These are phyloP conservation scores for Tetheella fluctuosa DNA, from an alignment of 2,888 invertebrate species.

Conservation along the genomic window DNA sequence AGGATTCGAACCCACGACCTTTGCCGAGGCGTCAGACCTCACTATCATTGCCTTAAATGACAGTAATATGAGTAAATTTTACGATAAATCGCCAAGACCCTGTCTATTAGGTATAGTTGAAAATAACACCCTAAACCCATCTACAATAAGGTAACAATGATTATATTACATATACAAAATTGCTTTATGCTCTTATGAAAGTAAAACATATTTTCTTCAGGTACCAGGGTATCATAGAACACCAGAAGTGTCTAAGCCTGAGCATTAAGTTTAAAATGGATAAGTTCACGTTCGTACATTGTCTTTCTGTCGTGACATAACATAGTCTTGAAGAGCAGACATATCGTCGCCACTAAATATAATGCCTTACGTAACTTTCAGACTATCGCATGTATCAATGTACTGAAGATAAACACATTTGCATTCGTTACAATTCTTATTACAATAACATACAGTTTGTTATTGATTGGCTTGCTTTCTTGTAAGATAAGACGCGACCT, in stretches of 20 bases:
- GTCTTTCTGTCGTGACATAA: background rate
- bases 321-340: constrained; percentile 1
- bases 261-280: background rate
- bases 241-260: no score
- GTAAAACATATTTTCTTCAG: no score
- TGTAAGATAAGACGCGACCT: constrained; percentile 25
- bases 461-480: constrained; percentile 1
- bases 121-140: constrained; percentile 9
- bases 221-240: no score
- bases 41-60: no score
- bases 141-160: no score
- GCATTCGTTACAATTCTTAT: constrained; percentile 6
- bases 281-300: constrained; percentile 1
- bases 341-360: constrained; percentile 10
- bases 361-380: constrained; percentile 12
- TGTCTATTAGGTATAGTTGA: background rate
- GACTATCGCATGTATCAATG: constrained; percentile 4
- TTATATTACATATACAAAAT: background rate
- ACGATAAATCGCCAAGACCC: no score
- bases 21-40: no score
- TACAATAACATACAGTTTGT: constrained; percentile 5
- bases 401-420: background rate
- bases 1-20: no score
- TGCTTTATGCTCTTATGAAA: background rate
- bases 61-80: background rate